Evolutionary conservation across 2,888 invertebrate species (phyloP).

Genomic region (Diarsia mendica): DNA sequence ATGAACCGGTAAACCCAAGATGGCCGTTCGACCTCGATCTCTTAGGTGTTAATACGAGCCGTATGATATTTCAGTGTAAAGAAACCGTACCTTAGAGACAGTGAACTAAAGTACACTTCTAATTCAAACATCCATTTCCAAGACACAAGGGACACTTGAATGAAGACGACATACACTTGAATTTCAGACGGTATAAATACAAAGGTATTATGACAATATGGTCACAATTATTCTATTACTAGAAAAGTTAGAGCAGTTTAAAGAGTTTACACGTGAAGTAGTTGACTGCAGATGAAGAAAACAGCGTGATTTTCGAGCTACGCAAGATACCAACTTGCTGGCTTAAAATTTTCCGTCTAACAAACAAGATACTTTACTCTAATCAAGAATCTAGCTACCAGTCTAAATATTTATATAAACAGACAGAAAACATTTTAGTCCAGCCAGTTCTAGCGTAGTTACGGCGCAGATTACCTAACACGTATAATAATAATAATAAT

Average conservation of each 20-base stretch:
- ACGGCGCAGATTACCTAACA: constrained; percentile 7
- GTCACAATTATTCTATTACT: not conserved
- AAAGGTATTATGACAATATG: not conserved
- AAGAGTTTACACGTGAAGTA: not conserved
- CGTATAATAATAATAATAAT: no score
- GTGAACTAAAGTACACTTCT: not conserved
- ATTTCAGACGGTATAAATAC: not conserved
- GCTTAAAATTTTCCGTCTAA: not conserved
- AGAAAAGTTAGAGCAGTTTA: not conserved
- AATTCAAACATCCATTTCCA: not conserved
- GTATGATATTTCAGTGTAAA: not conserved
- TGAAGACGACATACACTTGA: not conserved
- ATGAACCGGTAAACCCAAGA: constrained; percentile 6
- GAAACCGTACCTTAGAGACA: not conserved
- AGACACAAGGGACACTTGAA: not conserved
- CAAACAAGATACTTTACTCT: constrained; percentile 6
- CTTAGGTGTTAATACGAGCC: not conserved
- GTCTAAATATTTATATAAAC: constrained; percentile 19
- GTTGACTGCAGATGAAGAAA: not conserved
- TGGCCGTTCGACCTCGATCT: constrained; percentile 7
- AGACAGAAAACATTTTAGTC: not conserved
- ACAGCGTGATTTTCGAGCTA: not conserved
- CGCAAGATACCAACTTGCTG: not conserved
- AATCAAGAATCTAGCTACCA: not conserved
- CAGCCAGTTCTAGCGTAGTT: constrained; percentile 4